Evolutionary conservation across 53 echinoderm and acorn worm genomes (phyloP).

Genomic region (Apostichopus leukothele): DNA sequence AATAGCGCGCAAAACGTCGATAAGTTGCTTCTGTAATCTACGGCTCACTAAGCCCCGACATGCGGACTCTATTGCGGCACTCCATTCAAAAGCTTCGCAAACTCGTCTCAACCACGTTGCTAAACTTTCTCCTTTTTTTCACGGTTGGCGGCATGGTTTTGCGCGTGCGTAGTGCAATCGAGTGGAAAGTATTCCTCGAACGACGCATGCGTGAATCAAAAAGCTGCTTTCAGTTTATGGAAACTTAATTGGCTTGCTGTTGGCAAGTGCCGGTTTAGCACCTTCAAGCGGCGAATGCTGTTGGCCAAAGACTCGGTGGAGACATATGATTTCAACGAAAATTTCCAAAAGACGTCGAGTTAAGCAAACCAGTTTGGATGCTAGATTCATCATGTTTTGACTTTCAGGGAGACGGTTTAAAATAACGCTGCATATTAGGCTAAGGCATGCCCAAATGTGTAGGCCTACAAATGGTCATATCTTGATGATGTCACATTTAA

Average conservation of each 20-base stretch:
- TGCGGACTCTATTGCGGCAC: constrained; percentile 5
- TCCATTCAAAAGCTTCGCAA: constrained; percentile 20
- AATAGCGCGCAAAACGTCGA: constrained; percentile 20
- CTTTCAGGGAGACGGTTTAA: not conserved
- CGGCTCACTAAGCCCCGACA: constrained; percentile 18
- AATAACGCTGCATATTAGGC: too few species aligned
- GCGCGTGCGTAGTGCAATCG: constrained; percentile 41
- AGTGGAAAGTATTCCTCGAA: constrained; percentile 11
- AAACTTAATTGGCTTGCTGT: constrained; percentile 42
- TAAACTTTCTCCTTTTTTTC: constrained; percentile 38
- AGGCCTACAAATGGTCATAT: too few species aligned
- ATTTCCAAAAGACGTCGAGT: not conserved
- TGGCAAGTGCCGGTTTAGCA: constrained; percentile 49
- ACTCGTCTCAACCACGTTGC: constrained; percentile 52
- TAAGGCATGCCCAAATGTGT: too few species aligned
- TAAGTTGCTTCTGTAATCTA: constrained; percentile 11
- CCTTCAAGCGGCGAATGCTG: constrained; percentile 31
- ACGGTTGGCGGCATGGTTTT: constrained; percentile 41
- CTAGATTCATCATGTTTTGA: not conserved
- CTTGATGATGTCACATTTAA: too few species aligned
- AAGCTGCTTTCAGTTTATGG: constrained; percentile 11
- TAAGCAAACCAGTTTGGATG: not conserved
- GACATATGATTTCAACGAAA: constrained; percentile 14
- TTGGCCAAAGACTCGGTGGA: constrained; percentile 32
- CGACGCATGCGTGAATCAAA: constrained; percentile 18